Base-by-base conservation (phyloP, 1,140 invertebrate genomes). In the Drepana arcuata region DNA sequence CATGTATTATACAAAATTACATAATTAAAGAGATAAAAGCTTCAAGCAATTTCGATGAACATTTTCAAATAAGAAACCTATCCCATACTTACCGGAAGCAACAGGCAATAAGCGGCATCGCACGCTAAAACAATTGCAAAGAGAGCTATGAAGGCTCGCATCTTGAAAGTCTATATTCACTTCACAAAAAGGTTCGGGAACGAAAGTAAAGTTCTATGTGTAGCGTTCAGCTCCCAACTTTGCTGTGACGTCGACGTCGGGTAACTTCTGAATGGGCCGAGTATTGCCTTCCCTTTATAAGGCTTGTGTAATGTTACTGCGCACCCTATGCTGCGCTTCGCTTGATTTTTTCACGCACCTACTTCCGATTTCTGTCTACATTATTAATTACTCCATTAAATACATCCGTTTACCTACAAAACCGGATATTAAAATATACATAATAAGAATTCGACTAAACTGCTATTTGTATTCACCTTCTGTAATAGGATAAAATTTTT, bases 211-310 rank as follows among this genome's bases (percentile, higher is more conserved):
- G 42, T 59, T 49, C 23, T 27, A 41, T 11, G 18, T n/a, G 10
- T 25, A 39, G 5, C n/a, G 31, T 7, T 6, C 14, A 24, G 35
- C 34, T 52, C 37, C 39, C 48, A 45, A 41, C 29, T 48, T 34
- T 42, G 35, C 49, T 29, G 60, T 54, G 42, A 49, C 54, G 53
- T 36, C 47, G 57, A 18, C 63, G 63, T 54, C 61, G 39, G 44
- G 48, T 38, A 47, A 68, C 48, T 70, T 72, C 58, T 74, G 72
- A 72, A 72, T 70, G 62, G 62, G 60, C 38, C 50, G 59, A 41
- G 47, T 44, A 53, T 50, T 34, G 37, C 55, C 41, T 43, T 67
- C 57, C 60, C 66, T 74, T 72, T 78, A 72, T 74, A 74, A 42
- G 61, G 37, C 48, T 52, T 31, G 9, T 21, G 9, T 21, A 48